Percentiles rank a stretch among this genome's conserved stretches.
phyloP scores from a whole-genome alignment of 2,888 invertebrate species.

The Seira ritae region DNA sequence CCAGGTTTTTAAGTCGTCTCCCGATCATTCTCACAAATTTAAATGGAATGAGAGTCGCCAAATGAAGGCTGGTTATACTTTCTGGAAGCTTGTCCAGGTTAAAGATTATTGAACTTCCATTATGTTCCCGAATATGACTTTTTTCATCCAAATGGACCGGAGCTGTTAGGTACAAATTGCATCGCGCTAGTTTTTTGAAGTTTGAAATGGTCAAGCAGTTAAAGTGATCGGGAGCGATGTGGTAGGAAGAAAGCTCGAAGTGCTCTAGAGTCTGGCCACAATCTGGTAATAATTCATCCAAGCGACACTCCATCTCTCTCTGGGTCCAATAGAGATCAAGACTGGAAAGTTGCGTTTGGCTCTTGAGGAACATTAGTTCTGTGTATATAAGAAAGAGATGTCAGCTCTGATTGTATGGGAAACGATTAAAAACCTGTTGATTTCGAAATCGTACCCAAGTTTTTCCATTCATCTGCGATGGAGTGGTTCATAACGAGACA shows the following conservation, averaged over 20 bases:
- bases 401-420: too few species aligned
- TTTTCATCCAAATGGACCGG: too few species aligned
- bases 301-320: background rate
- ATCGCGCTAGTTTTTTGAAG: constrained; percentile 25
- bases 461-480: constrained; percentile 33
- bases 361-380: constrained; percentile 39
- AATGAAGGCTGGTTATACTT: constrained; percentile 19
- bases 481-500: constrained; percentile 26
- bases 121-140: too few species aligned
- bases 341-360: constrained; percentile 36
- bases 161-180: constrained; percentile 30
- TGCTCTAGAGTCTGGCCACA: constrained; percentile 33
- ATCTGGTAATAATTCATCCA: constrained; percentile 25
- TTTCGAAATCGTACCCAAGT: constrained; percentile 30
- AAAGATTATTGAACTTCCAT: background rate
- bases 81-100: constrained; percentile 11
- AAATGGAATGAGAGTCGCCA: constrained; percentile 8
- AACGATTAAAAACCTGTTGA: too few species aligned
- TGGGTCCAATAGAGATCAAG: constrained; percentile 13
- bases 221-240: constrained; percentile 30
- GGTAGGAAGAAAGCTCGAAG: constrained; percentile 24
- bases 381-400: too few species aligned
- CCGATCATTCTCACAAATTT: background rate
- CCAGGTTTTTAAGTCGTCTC: constrained; percentile 9
- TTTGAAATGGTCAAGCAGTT: constrained; percentile 28